Evolutionary conservation across 2,113 vertebrate species (phyloP).

Genomic region (Anguilla rostrata): DNA sequence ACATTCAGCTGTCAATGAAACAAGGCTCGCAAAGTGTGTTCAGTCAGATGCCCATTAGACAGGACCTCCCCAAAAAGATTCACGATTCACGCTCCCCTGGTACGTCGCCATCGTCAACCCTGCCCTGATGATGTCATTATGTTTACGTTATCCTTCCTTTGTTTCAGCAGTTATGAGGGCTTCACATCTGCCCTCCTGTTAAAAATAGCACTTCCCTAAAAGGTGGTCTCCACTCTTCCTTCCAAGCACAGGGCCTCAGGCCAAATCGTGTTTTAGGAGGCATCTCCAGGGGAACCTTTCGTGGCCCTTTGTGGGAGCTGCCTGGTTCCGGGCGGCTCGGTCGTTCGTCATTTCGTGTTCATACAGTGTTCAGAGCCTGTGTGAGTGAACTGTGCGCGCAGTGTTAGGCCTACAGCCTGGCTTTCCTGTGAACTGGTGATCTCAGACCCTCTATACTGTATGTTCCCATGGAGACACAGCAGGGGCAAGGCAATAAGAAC

Average conservation of each 20-base stretch:
- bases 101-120: no score
- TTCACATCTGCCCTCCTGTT: background rate
- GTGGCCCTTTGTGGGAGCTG: no score
- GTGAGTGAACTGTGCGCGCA: background rate
- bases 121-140: no score
- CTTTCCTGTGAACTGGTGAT: background rate
- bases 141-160: no score
- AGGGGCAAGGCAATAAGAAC: background rate
- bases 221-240: background rate
- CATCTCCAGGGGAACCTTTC: no score
- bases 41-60: no score
- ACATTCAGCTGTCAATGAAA: no score
- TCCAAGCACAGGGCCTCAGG: background rate
- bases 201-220: constrained; percentile 20
- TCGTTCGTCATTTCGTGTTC: background rate
- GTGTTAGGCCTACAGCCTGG: background rate
- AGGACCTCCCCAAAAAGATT: no score
- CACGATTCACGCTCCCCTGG: no score
- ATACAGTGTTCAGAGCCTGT: background rate
- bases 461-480: background rate
- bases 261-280: background rate
- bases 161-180: no score
- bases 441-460: background rate
- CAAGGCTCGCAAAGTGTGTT: no score
- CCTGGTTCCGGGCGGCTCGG: background rate